phyloP scores from a whole-genome alignment of 2,888 invertebrate species.

The Argyresthia goedartella region DNA sequence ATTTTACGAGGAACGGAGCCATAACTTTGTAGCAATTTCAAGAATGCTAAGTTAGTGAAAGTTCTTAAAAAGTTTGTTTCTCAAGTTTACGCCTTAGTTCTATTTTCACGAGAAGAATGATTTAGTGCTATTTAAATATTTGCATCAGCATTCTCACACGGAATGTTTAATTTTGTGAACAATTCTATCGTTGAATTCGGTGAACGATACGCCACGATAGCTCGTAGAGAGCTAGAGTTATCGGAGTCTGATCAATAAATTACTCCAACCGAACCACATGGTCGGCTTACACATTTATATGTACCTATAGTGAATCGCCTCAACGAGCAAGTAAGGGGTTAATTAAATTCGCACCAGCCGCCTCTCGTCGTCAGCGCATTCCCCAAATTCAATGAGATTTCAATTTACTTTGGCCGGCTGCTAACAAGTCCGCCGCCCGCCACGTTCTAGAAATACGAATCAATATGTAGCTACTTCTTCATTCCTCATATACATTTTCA shows the following conservation, averaged over 20 bases:
- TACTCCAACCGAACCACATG: constrained; percentile 6
- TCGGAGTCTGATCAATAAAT: neutral
- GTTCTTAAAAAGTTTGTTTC: constrained; percentile 30
- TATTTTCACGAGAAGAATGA: constrained; percentile 29
- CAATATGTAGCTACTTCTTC: constrained; percentile 27
- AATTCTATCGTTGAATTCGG: too few species aligned
- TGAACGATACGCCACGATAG: neutral
- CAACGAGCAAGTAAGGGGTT: constrained; percentile 62
- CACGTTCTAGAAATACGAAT: constrained; percentile 25
- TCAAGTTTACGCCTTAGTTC: constrained; percentile 29
- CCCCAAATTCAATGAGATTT: constrained; percentile 68
- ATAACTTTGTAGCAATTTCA: constrained; percentile 61
- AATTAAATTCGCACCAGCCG: constrained; percentile 69
- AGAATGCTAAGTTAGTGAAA: constrained; percentile 48
- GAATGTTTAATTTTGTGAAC: constrained; percentile 11
- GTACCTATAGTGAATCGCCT: constrained; percentile 27
- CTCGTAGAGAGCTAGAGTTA: neutral
- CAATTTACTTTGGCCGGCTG: constrained; percentile 60
- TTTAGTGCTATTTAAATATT: too few species aligned
- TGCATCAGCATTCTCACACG: too few species aligned
- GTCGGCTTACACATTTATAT: neutral
- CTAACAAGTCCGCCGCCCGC: constrained; percentile 35
- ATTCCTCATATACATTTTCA: too few species aligned
- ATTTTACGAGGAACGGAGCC: constrained; percentile 48
- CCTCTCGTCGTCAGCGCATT: constrained; percentile 60